Conservation (phyloP, 2,113 vertebrate genomes). For the Scomber scombrus region DNA sequence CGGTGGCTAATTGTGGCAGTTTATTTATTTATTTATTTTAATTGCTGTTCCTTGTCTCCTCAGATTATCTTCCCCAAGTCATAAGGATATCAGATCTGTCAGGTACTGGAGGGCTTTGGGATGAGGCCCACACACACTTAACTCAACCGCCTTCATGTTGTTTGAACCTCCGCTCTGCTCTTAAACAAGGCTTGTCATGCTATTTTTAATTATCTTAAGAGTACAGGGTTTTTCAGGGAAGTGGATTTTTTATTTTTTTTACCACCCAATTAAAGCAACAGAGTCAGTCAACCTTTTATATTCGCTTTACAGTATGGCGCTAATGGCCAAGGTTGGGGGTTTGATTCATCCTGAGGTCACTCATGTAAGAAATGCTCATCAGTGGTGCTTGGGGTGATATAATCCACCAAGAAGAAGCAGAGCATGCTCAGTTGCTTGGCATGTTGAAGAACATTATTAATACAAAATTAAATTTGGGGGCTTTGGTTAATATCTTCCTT, state of each 20-base stretch:
- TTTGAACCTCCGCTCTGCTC: slow-evolving; percentile 43
- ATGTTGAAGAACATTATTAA: background rate
- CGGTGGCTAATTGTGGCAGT: slow-evolving; percentile 42
- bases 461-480: background rate
- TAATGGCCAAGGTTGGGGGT: slow-evolving; percentile 44
- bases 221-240: slow-evolving; percentile 26
- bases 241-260: slow-evolving; percentile 36
- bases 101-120: slow-evolving; percentile 62
- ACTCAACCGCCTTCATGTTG: background rate
- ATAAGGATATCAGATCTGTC: slow-evolving; percentile 64
- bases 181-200: slow-evolving; percentile 49
- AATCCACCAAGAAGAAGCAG: slow-evolving; percentile 13
- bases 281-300: slow-evolving; percentile 54
- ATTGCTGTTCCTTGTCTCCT: slow-evolving; percentile 66
- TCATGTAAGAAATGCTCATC: slow-evolving; percentile 65
- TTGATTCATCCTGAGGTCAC: slow-evolving; percentile 46
- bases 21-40: slow-evolving; percentile 67
- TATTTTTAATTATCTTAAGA: slow-evolving; percentile 61
- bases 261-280: slow-evolving; percentile 61
- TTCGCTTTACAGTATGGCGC: slow-evolving; percentile 52
- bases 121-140: slow-evolving; percentile 37
- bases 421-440: background rate
- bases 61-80: slow-evolving; percentile 43
- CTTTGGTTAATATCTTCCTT: background rate
- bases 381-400: slow-evolving; percentile 38